These are phyloP conservation scores for Pararge aegeria DNA, from an alignment of 1,140 invertebrate species.

Conservation along the genomic window DNA sequence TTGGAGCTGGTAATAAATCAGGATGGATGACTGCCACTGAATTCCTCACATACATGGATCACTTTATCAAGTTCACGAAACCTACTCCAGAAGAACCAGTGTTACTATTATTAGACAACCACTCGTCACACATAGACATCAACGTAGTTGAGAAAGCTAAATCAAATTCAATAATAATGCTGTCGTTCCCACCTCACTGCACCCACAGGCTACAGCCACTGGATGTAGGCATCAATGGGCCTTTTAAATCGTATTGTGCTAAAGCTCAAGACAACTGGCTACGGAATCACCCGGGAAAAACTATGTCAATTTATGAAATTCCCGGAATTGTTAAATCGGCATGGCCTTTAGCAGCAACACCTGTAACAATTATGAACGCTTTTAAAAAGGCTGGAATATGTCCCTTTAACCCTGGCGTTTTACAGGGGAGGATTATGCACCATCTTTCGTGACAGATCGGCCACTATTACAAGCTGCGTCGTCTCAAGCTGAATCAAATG, in stretches of 20 bases:
- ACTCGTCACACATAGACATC: too few relatives aligned
- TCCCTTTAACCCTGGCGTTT: too few relatives aligned
- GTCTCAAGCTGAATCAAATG: too few relatives aligned
- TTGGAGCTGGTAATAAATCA: slow-evolving; percentile 35
- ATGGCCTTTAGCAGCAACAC: slow-evolving; percentile 2
- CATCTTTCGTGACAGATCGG: too few relatives aligned
- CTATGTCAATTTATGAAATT: slow-evolving; percentile 3
- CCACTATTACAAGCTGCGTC: too few relatives aligned
- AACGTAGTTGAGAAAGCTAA: too few relatives aligned
- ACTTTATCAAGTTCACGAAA: slow-evolving; percentile 53
- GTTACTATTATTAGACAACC: too few relatives aligned
- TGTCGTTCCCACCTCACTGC: too few relatives aligned
- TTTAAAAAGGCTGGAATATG: slow-evolving; percentile 12
- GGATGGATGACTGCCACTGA: slow-evolving; percentile 49
- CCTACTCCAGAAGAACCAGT: slow-evolving; percentile 37
- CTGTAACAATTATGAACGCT: not conserved
- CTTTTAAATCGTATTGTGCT: slow-evolving; percentile 8
- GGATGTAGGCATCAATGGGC: slow-evolving; percentile 9
- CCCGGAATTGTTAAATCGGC: slow-evolving; percentile 11
- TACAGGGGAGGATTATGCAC: too few relatives aligned
- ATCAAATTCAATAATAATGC: too few relatives aligned
- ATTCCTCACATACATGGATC: slow-evolving; percentile 47
- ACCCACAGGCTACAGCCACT: too few relatives aligned
- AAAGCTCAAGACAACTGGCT: slow-evolving; percentile 12
- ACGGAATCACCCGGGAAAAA: slow-evolving; percentile 7